Evolutionary conservation across 2,113 vertebrate species (phyloP), one percentile per base, ranked within the genome.

Genomic region (Noturus placidus): DNA sequence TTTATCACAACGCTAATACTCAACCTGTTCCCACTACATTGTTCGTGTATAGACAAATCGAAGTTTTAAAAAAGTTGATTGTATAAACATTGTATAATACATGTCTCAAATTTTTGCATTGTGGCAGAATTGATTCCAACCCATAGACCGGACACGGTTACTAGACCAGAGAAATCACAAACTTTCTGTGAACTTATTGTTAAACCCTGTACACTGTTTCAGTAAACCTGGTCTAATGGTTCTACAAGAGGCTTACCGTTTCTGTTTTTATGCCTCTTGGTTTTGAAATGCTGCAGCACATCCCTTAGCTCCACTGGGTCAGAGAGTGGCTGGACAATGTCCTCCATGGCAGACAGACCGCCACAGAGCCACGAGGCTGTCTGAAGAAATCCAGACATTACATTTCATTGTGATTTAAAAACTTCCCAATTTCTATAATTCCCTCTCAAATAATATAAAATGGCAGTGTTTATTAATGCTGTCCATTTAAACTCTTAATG

Each of bases 311-410:
- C 94, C 13, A 83, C 88, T 1, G 88, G 63, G 13, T 94, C 92
- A 1, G 94, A 94, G 38, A 96, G 92, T 10, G 94, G 91, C 42
- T 92, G 92, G 74, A 93, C 92, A n/a, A 95, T 95, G 0, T 93
- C 94, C 56, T 94, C 94, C 83, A 95, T 90, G 67, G 92, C 86
- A 22, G 88, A 57, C 5, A 94, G 86, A 14, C 93, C 93, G 0
- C 88, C 89, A n/a, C 93, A 92, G 83, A 96, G 94, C 94, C 95
- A 93, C 50, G 92, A 67, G n/a, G 93, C 95, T 59, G 95, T 94
- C 95, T 96, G 83, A 87, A 81, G 74, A 54, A 85, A 54, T 5
- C 20, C 17, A 30, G 25, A 59, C 25, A 22, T 54, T 38, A 59
- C 33, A 15, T 61, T 35, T 56, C 22, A 50, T 11, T 27, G 14